These are phyloP conservation scores for Trachelus tabidus DNA, from an alignment of 2,888 invertebrate species.

Conservation along the genomic window DNA sequence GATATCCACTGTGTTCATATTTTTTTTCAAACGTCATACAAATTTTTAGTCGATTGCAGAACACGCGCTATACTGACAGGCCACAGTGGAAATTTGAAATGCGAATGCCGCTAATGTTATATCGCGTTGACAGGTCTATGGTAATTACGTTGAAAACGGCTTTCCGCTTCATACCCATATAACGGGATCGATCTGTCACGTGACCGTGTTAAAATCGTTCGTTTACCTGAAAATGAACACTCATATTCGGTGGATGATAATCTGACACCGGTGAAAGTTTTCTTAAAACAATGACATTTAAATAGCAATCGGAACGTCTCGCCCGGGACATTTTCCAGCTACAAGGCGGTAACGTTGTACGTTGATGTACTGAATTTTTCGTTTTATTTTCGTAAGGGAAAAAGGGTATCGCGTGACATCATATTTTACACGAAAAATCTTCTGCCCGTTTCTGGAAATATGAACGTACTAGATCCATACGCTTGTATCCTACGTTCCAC, in stretches of 20 bases:
- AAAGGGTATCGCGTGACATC: not conserved
- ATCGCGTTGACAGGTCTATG: not conserved
- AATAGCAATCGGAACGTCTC: not conserved
- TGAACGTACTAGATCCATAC: not conserved
- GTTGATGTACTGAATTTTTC: not conserved
- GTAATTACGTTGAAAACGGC: not conserved
- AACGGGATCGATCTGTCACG: not conserved
- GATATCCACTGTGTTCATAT: not conserved
- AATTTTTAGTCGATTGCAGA: not conserved
- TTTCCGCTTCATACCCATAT: not conserved
- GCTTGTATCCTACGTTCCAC: not conserved
- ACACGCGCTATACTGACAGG: not conserved
- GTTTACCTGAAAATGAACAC: not conserved
- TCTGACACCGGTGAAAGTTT: not conserved
- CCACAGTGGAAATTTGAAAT: not conserved
- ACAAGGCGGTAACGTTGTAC: not conserved
- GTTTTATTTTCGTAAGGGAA: not conserved
- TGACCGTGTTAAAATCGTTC: not conserved
- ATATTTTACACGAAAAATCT: not conserved
- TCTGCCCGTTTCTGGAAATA: not conserved
- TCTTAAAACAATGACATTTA: not conserved
- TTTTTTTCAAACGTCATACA: not conserved
- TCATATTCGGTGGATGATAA: not conserved
- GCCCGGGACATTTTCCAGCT: not conserved
- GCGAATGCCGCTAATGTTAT: not conserved